These are phyloP conservation scores for Sinella curviseta DNA, from an alignment of 1,140 invertebrate species.

Conservation along the genomic window DNA sequence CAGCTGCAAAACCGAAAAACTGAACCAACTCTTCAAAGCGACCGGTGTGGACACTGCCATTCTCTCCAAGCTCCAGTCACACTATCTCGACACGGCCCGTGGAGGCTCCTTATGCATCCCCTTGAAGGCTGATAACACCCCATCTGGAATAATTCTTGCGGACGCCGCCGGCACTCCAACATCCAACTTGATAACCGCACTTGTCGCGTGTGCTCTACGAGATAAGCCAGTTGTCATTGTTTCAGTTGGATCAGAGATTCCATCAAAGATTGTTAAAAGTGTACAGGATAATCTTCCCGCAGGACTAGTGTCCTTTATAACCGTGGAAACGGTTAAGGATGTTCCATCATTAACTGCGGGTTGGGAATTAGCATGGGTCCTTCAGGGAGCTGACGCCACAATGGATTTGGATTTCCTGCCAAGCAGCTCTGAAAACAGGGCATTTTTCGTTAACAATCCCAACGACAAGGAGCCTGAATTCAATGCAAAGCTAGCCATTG, in stretches of 20 bases:
- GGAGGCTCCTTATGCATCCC: no score
- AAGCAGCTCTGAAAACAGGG: background rate
- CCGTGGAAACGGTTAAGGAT: background rate
- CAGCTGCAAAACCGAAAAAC: no score
- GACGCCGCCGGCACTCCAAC: background rate
- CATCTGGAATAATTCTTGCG: background rate
- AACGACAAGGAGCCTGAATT: background rate
- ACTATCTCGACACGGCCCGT: no score
- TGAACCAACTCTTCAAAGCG: no score
- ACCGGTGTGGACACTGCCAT: no score
- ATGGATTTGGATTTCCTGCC: background rate
- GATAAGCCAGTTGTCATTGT: background rate
- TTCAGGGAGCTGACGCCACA: background rate
- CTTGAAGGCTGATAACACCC: no score
- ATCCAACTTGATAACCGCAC: background rate
- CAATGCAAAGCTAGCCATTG: background rate
- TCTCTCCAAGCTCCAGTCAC: no score
- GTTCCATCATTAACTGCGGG: background rate
- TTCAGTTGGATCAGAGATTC: background rate
- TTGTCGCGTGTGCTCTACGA: background rate
- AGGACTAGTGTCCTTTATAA: background rate
- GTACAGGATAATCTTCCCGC: background rate
- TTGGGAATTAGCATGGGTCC: background rate
- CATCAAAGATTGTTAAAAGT: background rate
- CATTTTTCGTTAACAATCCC: background rate